Evolutionary conservation across 2,888 invertebrate species (phyloP).

Genomic region (Synanthedon vespiformis): DNA sequence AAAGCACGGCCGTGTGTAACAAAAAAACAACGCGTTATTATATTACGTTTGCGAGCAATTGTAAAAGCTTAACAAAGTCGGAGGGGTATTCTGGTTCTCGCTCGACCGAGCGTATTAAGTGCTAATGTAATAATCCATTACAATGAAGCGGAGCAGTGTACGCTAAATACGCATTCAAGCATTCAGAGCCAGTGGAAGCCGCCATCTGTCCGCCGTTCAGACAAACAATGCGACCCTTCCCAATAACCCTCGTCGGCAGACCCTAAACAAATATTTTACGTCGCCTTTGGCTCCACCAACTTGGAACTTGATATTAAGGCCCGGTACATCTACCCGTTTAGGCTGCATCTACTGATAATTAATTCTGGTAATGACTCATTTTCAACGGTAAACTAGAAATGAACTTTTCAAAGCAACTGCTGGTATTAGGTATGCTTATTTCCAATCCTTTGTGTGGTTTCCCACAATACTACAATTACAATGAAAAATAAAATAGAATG

Average conservation of each 20-base stretch:
- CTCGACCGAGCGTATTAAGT: slow-evolving; percentile 65
- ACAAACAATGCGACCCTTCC: slow-evolving; percentile 59
- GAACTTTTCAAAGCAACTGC: too few relatives aligned
- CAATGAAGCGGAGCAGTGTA: slow-evolving; percentile 63
- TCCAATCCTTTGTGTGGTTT: too few relatives aligned
- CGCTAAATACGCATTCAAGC: slow-evolving; percentile 68
- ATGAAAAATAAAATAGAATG: too few relatives aligned
- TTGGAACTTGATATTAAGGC: slow-evolving; percentile 16
- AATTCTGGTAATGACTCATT: too few relatives aligned
- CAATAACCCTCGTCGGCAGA: slow-evolving; percentile 53
- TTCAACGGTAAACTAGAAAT: too few relatives aligned
- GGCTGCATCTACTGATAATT: too few relatives aligned
- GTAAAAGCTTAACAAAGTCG: slow-evolving; percentile 45
- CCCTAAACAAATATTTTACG: slow-evolving; percentile 60
- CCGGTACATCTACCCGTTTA: too few relatives aligned
- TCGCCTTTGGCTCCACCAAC: slow-evolving; percentile 27
- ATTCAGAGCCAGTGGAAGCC: slow-evolving; percentile 33
- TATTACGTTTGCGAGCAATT: slow-evolving; percentile 37
- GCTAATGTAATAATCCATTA: slow-evolving; percentile 71
- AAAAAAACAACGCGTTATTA: slow-evolving; percentile 45
- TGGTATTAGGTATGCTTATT: too few relatives aligned
- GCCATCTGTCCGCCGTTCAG: slow-evolving; percentile 62
- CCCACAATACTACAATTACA: too few relatives aligned
- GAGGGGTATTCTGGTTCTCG: slow-evolving; percentile 54
- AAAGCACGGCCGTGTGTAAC: slow-evolving; percentile 21